Conservation (phyloP, 2,113 vertebrate species). For the Collichthys lucidus region DNA sequence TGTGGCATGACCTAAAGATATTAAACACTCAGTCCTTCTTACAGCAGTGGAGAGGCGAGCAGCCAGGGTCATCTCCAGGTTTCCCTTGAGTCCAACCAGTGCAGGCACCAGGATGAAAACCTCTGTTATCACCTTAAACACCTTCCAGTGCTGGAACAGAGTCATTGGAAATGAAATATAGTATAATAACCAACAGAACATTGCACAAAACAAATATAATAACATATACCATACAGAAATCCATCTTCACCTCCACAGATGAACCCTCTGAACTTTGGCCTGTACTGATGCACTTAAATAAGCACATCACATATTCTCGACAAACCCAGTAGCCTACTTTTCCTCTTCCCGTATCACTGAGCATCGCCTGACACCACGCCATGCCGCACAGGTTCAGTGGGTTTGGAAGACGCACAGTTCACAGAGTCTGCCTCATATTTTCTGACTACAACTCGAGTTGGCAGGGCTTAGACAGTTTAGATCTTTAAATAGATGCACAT, state of each 20-base stretch:
- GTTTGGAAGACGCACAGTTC: conserved; percentile 43
- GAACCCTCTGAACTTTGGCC: conserved; percentile 23
- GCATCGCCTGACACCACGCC: conserved; percentile 12
- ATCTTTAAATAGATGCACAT: conserved; percentile 62
- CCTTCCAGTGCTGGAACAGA: conserved; percentile 92
- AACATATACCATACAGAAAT: not conserved
- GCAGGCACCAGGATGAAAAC: conserved; percentile 95
- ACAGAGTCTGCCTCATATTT: conserved; percentile 39
- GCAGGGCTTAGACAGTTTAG: conserved; percentile 41
- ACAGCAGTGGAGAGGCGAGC: conserved; percentile 97
- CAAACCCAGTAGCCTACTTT: conserved; percentile 68
- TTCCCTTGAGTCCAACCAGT: conserved; percentile 96
- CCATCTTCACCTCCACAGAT: not conserved
- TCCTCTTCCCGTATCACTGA: conserved; percentile 47
- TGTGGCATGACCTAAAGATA: not conserved
- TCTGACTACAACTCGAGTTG: conserved; percentile 36
- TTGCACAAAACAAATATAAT: not conserved
- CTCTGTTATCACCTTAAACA: conserved; percentile 92
- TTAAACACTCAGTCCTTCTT: conserved; percentile 40
- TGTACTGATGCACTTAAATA: conserved; percentile 40
- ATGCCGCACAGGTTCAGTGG: conserved; percentile 45
- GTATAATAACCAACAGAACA: conserved; percentile 17
- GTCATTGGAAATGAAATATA: not conserved
- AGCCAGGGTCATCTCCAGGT: conserved; percentile 97
- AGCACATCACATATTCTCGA: conserved; percentile 59